Percentiles rank a stretch among this genome's conserved stretches.
These are phyloP conservation scores for Melinaea marsaeus DNA, from an alignment of 2,888 invertebrate genomes.

Conservation along the genomic window DNA sequence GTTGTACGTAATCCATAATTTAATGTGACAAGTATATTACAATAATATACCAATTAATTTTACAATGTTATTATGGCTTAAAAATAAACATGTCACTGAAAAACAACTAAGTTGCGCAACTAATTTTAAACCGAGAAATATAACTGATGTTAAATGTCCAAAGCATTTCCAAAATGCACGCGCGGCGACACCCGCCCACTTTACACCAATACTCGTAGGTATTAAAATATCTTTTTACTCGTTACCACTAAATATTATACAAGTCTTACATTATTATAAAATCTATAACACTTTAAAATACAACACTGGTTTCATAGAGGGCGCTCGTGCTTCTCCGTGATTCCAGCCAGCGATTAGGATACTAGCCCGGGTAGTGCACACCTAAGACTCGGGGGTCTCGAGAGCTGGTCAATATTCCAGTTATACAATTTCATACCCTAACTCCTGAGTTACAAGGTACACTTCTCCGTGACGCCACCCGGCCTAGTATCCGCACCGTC, in stretches of 20 bases:
- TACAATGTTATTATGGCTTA: conserved; percentile 60
- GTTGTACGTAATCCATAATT: conserved; percentile 65
- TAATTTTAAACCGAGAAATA: conserved; percentile 33
- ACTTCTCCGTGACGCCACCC: background rate
- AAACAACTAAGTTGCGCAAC: conserved; percentile 59
- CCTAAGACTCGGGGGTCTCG: background rate
- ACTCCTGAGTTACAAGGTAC: background rate
- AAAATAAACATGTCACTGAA: conserved; percentile 55
- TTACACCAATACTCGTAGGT: conserved; percentile 63
- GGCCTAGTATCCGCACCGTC: conserved; percentile 29
- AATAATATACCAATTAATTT: conserved; percentile 56
- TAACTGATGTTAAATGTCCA: conserved; percentile 37
- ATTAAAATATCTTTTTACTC: conserved; percentile 64
- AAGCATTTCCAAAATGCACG: conserved; percentile 38
- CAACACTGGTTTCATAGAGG: conserved; percentile 52
- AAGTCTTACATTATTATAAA: conserved; percentile 66
- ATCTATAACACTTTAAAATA: conserved; percentile 68
- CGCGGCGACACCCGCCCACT: conserved; percentile 29
- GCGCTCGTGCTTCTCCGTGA: conserved; percentile 50
- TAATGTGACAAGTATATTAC: conserved; percentile 68
- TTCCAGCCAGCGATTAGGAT: conserved; percentile 39
- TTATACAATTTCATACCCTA: background rate
- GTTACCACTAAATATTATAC: conserved; percentile 63
- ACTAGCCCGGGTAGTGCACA: conserved; percentile 13
- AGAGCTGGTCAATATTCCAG: background rate